phyloP scores from a whole-genome alignment of 2,888 invertebrate species.

The Pristionchus japonicus region DNA sequence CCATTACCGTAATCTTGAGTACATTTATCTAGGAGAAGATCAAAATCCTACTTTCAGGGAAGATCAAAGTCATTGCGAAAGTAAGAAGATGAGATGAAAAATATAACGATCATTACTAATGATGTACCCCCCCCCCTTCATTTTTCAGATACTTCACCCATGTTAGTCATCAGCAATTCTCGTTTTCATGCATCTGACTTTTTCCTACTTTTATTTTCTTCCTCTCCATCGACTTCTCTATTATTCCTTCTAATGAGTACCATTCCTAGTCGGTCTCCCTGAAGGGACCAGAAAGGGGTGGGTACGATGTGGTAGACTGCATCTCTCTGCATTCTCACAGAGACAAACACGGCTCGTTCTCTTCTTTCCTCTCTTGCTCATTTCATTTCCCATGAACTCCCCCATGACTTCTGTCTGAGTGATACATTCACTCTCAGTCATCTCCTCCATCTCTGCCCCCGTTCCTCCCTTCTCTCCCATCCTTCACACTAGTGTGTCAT shows the following conservation, averaged over 20 bases:
- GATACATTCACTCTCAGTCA: slow-evolving; percentile 1
- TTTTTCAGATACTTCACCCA: too few relatives aligned
- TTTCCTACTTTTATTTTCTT: not conserved
- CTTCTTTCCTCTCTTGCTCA: not conserved
- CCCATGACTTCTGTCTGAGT: not conserved
- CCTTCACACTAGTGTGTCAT: slow-evolving; percentile 6
- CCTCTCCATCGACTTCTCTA: not conserved
- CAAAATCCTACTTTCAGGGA: too few relatives aligned
- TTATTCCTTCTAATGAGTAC: not conserved
- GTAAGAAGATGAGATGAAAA: too few relatives aligned
- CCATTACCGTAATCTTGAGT: too few relatives aligned
- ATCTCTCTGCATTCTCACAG: not conserved
- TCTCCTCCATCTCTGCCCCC: slow-evolving; percentile 3
- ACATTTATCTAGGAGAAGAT: too few relatives aligned
- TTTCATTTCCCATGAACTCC: slow-evolving; percentile 14
- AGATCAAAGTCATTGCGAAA: too few relatives aligned
- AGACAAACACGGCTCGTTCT: slow-evolving; percentile 3
- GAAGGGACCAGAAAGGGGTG: not conserved
- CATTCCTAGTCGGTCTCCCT: not conserved
- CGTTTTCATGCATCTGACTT: not conserved
- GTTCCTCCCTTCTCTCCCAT: not conserved
- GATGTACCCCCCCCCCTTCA: too few relatives aligned
- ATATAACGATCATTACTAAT: too few relatives aligned
- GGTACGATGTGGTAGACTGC: not conserved
- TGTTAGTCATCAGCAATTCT: not conserved